Evolutionary conservation across 2,797 vertebrate genomes (phyloP).

Genomic region (Falco naumanni): DNA sequence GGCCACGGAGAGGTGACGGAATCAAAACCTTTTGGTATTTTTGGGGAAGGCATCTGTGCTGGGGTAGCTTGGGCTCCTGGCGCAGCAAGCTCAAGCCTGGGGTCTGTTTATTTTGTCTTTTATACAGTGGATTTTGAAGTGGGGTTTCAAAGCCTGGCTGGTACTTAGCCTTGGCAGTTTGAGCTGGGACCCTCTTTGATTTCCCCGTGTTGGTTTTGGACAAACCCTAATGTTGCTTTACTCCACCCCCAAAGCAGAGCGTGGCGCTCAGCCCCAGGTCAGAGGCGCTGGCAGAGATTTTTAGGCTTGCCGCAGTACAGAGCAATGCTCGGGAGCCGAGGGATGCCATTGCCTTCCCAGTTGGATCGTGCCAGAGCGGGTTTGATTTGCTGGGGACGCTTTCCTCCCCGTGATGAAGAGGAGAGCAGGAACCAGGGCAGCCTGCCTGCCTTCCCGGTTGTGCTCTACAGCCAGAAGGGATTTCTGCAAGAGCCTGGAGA

Average conservation of each 20-base stretch:
- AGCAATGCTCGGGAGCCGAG: background rate
- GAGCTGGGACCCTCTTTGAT: background rate
- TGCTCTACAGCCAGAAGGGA: background rate
- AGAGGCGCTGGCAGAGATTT: background rate
- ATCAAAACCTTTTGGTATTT: background rate
- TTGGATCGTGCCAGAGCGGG: accelerated
- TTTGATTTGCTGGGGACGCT: background rate
- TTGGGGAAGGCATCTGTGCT: background rate
- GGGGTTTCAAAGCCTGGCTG: background rate
- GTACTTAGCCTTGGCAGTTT: background rate
- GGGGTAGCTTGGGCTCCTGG: background rate
- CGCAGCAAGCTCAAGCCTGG: background rate
- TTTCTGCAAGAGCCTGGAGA: background rate
- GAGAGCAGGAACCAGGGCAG: background rate
- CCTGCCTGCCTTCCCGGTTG: background rate
- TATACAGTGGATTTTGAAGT: background rate
- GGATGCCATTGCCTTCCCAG: background rate
- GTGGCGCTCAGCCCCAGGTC: background rate
- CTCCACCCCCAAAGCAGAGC: background rate
- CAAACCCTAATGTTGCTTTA: accelerated
- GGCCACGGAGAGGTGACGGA: background rate
- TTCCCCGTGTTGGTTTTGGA: background rate
- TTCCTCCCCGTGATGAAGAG: accelerated
- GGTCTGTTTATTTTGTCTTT: background rate
- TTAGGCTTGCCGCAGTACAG: background rate